Evolutionary conservation across 2,888 invertebrate species (phyloP), one percentile per base, ranked within the genome.

Genomic region (Scaptomyza reducta): DNA sequence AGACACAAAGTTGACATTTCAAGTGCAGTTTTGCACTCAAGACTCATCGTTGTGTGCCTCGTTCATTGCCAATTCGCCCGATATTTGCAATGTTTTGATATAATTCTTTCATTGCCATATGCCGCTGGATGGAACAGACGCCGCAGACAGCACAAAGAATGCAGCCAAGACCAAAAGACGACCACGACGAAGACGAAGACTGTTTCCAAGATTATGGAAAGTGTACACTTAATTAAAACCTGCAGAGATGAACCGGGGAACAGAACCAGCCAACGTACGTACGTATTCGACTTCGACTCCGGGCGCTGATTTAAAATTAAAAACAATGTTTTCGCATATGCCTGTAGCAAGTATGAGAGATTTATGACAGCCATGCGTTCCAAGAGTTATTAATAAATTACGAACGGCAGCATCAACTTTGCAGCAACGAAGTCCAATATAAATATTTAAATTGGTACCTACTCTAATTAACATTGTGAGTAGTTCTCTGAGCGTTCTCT

Each of bases 1-100:
- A 74, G 80, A 85, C 81, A 63, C 74, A 83, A 79, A 87, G 86
- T 77, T 87, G 87, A 87, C 85, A 87, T 83, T 81, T 85, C 87
- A 83, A 87, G 87, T 87, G 85, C 82, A 87, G 76, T 80, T 74
- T 16, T 73, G 68, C 73, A 68, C 63, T 74, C 64, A 66, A 62
- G 46, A 47, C 58, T 54, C 35, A 40, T 46, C 51, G 44, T 62
- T 49, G 47, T 22, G 62, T 61, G 29, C 22, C 40, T 45, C 41
- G 27, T 22, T 22, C 22, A 22, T 33, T 42, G 47, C 27, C 42
- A 61, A 49, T 29, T 14, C 22, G 47, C 57, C 35, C 35, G 31
- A 41, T 51, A n/a, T 33, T 33, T n/a, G 35, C 55, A 64, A 64
- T 87, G 82, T 85, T 85, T 85, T 85, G 76, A 82, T 80, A 87